Conservation (phyloP, 2,888 invertebrate genomes). For the Eilema depressum region DNA sequence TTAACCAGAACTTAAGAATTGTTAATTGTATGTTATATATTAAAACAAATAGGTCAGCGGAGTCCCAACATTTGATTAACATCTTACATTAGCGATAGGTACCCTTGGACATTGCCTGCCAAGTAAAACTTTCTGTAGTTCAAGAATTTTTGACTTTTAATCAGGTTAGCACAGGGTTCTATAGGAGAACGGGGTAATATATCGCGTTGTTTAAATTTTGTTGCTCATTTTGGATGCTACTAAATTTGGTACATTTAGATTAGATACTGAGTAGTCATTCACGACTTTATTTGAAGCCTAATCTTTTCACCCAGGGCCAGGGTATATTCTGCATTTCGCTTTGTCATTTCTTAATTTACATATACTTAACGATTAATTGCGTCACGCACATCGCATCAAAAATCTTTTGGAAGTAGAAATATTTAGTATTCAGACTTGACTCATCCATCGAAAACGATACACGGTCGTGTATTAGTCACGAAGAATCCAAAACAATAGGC, state of each 20-base stretch:
- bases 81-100: conserved; percentile 36
- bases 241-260: no score
- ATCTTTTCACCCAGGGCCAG: neutral
- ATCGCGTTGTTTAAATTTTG: neutral
- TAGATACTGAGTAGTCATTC: neutral
- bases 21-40: no score
- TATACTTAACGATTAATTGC: no score
- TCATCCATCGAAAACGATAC: neutral
- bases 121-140: conserved; percentile 38
- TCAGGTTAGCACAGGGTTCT: conserved; percentile 31
- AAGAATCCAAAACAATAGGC: conserved; percentile 53
- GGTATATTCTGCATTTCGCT: neutral
- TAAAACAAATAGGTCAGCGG: conserved; percentile 31
- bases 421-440: neutral
- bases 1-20: no score
- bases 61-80: conserved; percentile 28
- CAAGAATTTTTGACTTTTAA: conserved; percentile 40
- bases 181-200: neutral
- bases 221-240: no score
- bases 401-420: neutral
- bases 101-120: conserved; percentile 39
- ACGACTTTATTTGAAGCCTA: no score
- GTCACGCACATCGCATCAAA: neutral
- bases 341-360: neutral
- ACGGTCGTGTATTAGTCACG: conserved; percentile 42